phyloP scores from a whole-genome alignment of 2,113 vertebrate species.

The Grallaria varia region DNA sequence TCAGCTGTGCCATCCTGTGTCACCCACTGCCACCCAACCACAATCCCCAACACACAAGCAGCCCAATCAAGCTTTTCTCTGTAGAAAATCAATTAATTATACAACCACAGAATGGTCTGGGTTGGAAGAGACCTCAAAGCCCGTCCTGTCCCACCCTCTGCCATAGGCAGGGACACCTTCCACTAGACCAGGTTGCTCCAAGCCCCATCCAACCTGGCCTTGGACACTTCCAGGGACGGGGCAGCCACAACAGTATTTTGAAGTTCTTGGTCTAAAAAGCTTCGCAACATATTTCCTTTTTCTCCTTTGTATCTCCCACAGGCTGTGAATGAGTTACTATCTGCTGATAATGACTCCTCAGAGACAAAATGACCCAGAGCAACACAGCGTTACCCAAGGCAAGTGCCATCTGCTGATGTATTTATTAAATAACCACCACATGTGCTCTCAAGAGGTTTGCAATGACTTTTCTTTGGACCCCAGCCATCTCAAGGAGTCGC shows the following conservation, averaged over 20 bases:
- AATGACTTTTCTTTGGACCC: background rate
- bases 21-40: background rate
- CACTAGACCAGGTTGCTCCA: background rate
- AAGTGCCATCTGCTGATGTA: background rate
- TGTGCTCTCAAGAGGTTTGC: background rate
- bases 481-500: background rate
- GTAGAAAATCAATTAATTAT: background rate
- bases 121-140: background rate
- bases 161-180: background rate
- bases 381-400: background rate
- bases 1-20: accelerated
- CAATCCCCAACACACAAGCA: background rate
- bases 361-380: background rate
- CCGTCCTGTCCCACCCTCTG: background rate
- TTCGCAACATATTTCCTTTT: background rate
- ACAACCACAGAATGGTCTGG: background rate
- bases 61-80: background rate
- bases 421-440: background rate
- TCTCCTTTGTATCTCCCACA: background rate
- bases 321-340: background rate
- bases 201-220: background rate
- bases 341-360: background rate
- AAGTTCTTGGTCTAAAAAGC: background rate
- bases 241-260: background rate
- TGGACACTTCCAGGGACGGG: background rate